Percentiles rank a stretch among this genome's conserved stretches.
These are phyloP conservation scores for Talpa occidentalis DNA, from an alignment of 2,113 vertebrate genomes.

Conservation along the genomic window DNA sequence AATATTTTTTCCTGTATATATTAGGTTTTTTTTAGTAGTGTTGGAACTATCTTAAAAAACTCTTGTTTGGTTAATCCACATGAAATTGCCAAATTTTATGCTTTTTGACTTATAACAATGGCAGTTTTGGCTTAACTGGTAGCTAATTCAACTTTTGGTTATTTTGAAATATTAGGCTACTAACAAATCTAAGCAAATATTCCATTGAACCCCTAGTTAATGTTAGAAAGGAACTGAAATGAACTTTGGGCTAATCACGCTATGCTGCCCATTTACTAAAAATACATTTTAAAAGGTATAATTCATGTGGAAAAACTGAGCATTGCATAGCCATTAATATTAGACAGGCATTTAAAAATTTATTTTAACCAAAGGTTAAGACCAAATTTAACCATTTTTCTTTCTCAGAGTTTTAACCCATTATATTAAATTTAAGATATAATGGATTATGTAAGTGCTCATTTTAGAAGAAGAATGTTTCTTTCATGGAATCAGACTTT, in stretches of 20 bases:
- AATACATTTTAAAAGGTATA: background rate
- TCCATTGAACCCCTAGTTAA: constrained; percentile 15
- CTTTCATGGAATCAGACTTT: constrained; percentile 42
- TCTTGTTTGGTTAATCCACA: background rate
- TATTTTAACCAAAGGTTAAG: constrained; percentile 56
- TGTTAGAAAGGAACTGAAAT: constrained; percentile 11
- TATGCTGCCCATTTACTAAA: background rate
- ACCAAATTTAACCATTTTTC: constrained; percentile 28
- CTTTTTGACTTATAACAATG: constrained; percentile 11
- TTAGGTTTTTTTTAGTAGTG: constrained; percentile 31
- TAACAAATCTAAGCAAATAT: constrained; percentile 20
- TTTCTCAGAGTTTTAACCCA: constrained; percentile 58
- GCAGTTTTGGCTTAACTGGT: background rate
- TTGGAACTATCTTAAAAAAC: constrained; percentile 58
- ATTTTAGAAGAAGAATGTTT: background rate
- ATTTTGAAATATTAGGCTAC: constrained; percentile 15
- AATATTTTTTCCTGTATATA: constrained; percentile 27
- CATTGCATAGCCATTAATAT: background rate
- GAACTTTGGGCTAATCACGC: constrained; percentile 22
- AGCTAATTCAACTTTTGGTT: constrained; percentile 58
- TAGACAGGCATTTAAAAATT: background rate
- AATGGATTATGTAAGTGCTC: background rate
- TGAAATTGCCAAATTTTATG: constrained; percentile 35
- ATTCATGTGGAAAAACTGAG: background rate
- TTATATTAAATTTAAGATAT: constrained; percentile 46